Base-by-base conservation (phyloP, 2,888 invertebrate genomes). In the Masnerella sp. region DNA sequence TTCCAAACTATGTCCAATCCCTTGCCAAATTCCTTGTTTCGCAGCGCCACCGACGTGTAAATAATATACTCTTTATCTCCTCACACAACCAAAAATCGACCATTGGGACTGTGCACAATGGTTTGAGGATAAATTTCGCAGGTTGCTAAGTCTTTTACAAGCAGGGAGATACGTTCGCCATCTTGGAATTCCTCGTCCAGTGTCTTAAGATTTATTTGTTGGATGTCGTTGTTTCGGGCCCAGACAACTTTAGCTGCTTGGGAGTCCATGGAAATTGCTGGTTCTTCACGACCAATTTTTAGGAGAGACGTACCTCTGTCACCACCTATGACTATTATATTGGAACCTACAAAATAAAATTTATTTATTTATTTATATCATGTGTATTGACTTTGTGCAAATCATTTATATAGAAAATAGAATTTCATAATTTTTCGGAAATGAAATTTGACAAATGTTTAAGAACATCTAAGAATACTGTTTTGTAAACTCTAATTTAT, bases 51-150 rank as follows among this genome's bases (percentile, higher is more conserved):
- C 0, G 99, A 97, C 0, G 99, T 99, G 89, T 99, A 99, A 81
- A 99, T 99, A 47, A 99, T 99, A 88, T 98, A 99, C 87, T 99
- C 99, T 9, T 99, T 99, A 88, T 99, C 99, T 1, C 99, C 99
- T 84, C 99, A 99, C 1, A 99, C 99, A 0, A 98, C 99, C 2
- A 96, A 90, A 77, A 93, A 93, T 20, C 96, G 92, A 11, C 99
- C 99, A 87, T 99, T 99, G 0, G 99, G 98, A 88, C 98, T 99
- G 88, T 99, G 99, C 20, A 96, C 95, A 75, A 99, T 96, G 0
- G 96, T 98, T 86, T 99, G 99, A 0, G 99, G 99, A 87, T 99
- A 99, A 75, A 99, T 98, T 88, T 99, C 99, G 87, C 99, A 99
- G 4, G 97, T 96, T 1, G 99, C 99, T 96, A 99, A 97, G 84